phyloP scores from a whole-genome alignment of 1,140 invertebrate species.

The Pseudomyrmex gracilis region DNA sequence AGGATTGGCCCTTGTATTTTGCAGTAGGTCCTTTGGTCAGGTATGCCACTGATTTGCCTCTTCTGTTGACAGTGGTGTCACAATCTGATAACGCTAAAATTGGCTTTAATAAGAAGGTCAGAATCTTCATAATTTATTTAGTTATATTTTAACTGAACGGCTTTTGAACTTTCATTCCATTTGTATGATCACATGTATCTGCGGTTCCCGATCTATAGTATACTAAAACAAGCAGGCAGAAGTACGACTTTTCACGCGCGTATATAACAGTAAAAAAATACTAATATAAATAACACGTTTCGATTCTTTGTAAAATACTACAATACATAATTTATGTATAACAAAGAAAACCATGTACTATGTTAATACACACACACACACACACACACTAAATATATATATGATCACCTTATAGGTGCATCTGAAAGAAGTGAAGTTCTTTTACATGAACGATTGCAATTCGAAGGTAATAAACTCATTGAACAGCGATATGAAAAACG shows the following conservation, averaged over 20 bases:
- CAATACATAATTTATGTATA: neutral
- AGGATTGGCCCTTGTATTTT: constrained; percentile 88
- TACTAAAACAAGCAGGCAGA: no score
- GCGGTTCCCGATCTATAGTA: neutral
- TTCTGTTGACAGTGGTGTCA: constrained; percentile 90
- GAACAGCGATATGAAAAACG: constrained; percentile 88
- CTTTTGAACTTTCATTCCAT: constrained; percentile 5
- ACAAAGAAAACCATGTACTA: neutral
- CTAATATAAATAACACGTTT: neutral
- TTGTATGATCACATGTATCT: neutral
- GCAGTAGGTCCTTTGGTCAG: constrained; percentile 93
- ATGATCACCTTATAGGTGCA: constrained; percentile 86
- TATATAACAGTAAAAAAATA: constrained; percentile 10
- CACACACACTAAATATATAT: neutral
- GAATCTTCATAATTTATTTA: constrained; percentile 32
- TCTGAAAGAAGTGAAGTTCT: constrained; percentile 90
- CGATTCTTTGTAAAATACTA: no score
- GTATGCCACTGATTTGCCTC: constrained; percentile 92
- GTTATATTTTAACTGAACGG: neutral
- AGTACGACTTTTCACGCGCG: no score
- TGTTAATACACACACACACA: constrained; percentile 5
- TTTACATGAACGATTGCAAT: constrained; percentile 91
- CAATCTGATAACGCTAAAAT: constrained; percentile 86
- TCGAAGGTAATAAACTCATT: constrained; percentile 88
- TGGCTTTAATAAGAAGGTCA: constrained; percentile 88